These are phyloP conservation scores for Rostratula benghalensis DNA, from an alignment of 2,113 vertebrate species.

Conservation along the genomic window DNA sequence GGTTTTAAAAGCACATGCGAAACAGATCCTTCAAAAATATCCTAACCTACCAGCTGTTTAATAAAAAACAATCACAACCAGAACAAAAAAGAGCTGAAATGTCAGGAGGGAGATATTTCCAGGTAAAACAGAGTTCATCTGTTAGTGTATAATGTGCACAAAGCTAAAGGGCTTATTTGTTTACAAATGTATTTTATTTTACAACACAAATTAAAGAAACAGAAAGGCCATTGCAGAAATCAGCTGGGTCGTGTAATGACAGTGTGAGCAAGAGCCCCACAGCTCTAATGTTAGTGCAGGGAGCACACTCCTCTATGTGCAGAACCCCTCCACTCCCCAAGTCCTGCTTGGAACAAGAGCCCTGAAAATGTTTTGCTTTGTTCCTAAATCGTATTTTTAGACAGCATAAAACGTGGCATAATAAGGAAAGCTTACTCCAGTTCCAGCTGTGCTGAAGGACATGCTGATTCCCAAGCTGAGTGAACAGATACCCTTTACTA, in stretches of 20 bases:
- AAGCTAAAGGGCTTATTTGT: background rate
- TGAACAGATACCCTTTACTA: background rate
- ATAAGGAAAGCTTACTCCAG: background rate
- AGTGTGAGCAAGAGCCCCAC: background rate
- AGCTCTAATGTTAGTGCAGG: background rate
- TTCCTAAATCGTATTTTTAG: slow-evolving; percentile 8
- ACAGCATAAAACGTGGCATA: background rate
- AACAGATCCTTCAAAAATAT: background rate
- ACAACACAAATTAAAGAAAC: background rate
- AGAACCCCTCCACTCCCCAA: background rate
- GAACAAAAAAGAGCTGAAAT: background rate
- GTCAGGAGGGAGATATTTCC: background rate
- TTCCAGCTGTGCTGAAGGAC: background rate
- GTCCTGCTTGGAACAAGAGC: background rate
- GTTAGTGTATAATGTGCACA: background rate
- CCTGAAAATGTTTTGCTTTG: background rate
- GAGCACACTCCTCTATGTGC: background rate
- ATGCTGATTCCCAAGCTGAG: background rate
- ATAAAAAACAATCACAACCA: background rate
- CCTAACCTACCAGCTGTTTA: background rate
- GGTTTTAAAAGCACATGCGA: background rate
- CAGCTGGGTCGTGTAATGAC: background rate
- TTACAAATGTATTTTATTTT: background rate
- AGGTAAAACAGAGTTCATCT: background rate
- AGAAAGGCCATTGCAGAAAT: background rate